phyloP scores from a whole-genome alignment of 2,797 vertebrate genomes.

The Melanotaenia parkinsoni region DNA sequence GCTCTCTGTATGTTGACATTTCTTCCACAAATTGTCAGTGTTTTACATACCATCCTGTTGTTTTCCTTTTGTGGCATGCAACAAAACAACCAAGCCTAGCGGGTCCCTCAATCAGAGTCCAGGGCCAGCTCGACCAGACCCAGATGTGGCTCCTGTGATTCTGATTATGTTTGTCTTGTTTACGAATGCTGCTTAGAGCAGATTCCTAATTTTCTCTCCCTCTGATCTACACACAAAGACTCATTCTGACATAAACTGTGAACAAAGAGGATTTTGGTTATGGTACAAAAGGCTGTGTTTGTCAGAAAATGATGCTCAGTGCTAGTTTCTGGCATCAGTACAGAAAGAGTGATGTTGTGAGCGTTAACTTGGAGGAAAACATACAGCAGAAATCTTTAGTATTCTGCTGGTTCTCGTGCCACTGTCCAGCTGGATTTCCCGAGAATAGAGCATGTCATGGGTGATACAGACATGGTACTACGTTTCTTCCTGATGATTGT shows the following conservation, averaged over 20 bases:
- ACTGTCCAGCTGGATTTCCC: not conserved
- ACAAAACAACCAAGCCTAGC: slow-evolving; percentile 63
- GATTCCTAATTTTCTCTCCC: slow-evolving; percentile 48
- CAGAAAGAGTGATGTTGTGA: slow-evolving; percentile 32
- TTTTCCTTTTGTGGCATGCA: slow-evolving; percentile 54
- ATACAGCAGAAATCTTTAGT: slow-evolving; percentile 9
- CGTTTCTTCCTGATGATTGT: not conserved
- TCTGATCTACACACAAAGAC: slow-evolving; percentile 63
- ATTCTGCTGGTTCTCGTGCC: not conserved
- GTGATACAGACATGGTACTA: not conserved
- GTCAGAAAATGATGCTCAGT: slow-evolving; percentile 46
- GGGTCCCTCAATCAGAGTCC: slow-evolving; percentile 72
- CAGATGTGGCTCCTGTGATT: slow-evolving; percentile 78
- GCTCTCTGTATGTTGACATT: slow-evolving; percentile 21
- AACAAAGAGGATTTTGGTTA: slow-evolving; percentile 62
- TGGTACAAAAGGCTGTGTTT: slow-evolving; percentile 55
- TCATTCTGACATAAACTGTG: slow-evolving; percentile 56
- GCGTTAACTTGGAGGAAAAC: slow-evolving; percentile 16
- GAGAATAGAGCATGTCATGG: not conserved
- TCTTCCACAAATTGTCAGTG: slow-evolving; percentile 23
- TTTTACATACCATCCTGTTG: slow-evolving; percentile 51
- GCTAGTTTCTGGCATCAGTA: slow-evolving; percentile 47
- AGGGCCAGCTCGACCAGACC: slow-evolving; percentile 62
- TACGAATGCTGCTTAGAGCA: slow-evolving; percentile 70
- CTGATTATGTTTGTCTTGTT: slow-evolving; percentile 82